A percentile compares a stretch with the other conserved stretches of the same genome.
These are phyloP conservation scores for Gambusia yucatana DNA, from an alignment of 2,797 vertebrate species.

Conservation along the genomic window DNA sequence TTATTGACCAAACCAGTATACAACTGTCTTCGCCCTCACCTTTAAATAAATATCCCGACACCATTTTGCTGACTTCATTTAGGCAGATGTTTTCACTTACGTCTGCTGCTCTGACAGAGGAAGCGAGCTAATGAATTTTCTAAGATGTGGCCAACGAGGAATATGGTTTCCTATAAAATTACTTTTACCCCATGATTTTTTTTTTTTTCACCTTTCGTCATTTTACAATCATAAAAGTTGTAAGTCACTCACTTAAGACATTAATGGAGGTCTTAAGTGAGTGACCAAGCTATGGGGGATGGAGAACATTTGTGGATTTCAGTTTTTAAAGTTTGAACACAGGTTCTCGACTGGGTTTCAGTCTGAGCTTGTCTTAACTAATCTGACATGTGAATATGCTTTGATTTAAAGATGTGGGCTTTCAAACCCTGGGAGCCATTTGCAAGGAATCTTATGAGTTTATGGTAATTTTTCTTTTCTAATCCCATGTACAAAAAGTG, in stretches of 20 bases:
- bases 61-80: background rate
- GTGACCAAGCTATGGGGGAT: background rate
- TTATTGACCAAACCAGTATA: background rate
- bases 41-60: background rate
- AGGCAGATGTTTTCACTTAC: background rate
- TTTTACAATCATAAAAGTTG: background rate
- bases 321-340: background rate
- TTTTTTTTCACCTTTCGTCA: background rate
- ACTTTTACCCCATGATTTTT: too few relatives aligned
- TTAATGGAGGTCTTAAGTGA: background rate
- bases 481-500: background rate
- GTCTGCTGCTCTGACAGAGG: background rate
- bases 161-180: background rate
- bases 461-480: background rate
- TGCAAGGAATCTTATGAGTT: background rate
- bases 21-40: background rate
- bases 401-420: background rate
- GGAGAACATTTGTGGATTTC: background rate
- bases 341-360: background rate
- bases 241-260: too few relatives aligned
- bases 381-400: background rate
- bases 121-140: background rate
- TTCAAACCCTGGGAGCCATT: background rate
- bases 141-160: background rate
- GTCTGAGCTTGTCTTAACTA: background rate